Evolutionary conservation across 2,797 vertebrate species (phyloP).

Genomic region (Myiothlypis coronata): DNA sequence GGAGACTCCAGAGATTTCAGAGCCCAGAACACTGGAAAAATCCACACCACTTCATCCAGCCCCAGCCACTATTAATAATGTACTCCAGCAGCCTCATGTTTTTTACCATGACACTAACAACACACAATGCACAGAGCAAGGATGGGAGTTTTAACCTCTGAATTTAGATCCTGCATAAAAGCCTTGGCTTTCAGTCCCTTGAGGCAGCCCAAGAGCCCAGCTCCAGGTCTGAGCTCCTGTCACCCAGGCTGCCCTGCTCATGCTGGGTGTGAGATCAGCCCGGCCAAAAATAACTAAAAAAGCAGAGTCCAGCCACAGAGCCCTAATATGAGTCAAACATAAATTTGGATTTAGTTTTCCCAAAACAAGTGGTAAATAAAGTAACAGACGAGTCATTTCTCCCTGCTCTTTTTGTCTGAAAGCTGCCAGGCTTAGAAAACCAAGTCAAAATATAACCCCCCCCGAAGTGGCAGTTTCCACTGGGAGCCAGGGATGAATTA

Average conservation of each 20-base stretch:
- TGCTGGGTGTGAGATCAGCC: neutral
- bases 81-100: neutral
- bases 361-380: slow-evolving; percentile 41
- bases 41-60: neutral
- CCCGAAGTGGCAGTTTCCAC: neutral
- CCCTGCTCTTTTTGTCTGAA: slow-evolving; percentile 36
- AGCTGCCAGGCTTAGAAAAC: slow-evolving; percentile 43
- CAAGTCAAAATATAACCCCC: neutral
- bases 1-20: neutral
- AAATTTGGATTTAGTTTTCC: neutral
- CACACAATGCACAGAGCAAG: neutral
- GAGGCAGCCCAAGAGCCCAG: neutral
- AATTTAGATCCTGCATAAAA: neutral
- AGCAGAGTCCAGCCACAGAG: neutral
- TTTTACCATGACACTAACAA: neutral
- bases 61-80: neutral
- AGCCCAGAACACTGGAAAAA: neutral
- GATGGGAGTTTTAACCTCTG: neutral
- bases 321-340: slow-evolving; percentile 16
- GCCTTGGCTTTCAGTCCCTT: neutral
- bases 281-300: neutral
- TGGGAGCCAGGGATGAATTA: neutral
- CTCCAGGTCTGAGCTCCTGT: neutral
- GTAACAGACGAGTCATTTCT: slow-evolving; percentile 58
- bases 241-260: neutral